phyloP scores from a whole-genome alignment of 1,140 invertebrate genomes.

The Galendromus occidentalis region DNA sequence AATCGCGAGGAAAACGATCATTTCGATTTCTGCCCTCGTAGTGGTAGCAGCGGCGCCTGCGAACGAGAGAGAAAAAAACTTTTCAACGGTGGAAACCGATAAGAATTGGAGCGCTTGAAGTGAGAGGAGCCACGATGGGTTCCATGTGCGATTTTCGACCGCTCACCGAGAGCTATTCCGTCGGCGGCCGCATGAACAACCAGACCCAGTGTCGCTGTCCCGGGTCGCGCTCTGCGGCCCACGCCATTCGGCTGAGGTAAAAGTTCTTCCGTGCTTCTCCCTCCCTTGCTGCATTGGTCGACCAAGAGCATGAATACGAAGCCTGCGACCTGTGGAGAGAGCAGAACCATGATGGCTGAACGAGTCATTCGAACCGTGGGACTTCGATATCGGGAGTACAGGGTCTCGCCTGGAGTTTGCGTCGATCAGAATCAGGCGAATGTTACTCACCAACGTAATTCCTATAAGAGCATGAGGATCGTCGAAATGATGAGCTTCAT shows the following conservation, averaged over 20 bases:
- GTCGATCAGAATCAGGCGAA: background rate
- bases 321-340: slow-evolving; percentile 36
- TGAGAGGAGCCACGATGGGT: too few species aligned
- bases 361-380: too few species aligned
- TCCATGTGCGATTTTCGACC: background rate
- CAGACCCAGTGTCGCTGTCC: slow-evolving; percentile 75
- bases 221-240: background rate
- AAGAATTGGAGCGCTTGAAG: too few species aligned
- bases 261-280: slow-evolving; percentile 10
- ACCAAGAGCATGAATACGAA: slow-evolving; percentile 96
- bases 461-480: slow-evolving; percentile 42
- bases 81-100: too few species aligned
- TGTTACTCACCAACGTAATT: slow-evolving; percentile 35
- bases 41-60: slow-evolving; percentile 64
- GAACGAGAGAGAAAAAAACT: background rate
- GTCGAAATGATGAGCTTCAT: slow-evolving; percentile 10
- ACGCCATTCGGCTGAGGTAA: background rate
- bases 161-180: slow-evolving; percentile 67
- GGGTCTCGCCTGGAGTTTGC: background rate
- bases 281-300: slow-evolving; percentile 46
- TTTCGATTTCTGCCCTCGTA: slow-evolving; percentile 80
- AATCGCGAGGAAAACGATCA: slow-evolving; percentile 93
- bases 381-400: background rate
- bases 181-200: slow-evolving; percentile 96
- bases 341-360: too few species aligned